Conservation (phyloP, 2,797 vertebrate genomes). For the Gambelia wislizenii region DNA sequence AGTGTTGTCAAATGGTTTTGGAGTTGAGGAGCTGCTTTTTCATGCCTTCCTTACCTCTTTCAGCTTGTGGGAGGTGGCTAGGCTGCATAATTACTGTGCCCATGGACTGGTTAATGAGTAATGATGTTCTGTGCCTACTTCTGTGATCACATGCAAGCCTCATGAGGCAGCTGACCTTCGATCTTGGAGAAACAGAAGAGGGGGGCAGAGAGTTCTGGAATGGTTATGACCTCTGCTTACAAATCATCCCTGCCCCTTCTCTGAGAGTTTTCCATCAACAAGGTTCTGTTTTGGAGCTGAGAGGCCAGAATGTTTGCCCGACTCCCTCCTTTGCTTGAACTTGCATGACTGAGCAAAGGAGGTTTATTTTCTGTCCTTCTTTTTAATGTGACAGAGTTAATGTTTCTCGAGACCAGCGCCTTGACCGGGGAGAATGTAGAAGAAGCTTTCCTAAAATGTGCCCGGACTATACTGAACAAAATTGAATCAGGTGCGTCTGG, state of each 20-base stretch:
- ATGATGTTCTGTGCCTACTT: neutral
- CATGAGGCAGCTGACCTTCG: too few species aligned
- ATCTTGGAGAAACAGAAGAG: too few species aligned
- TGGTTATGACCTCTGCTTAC: neutral
- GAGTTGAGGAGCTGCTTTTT: neutral
- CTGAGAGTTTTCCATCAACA: neutral
- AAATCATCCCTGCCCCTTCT: too few species aligned
- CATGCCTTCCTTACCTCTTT: neutral
- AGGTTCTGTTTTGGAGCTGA: too few species aligned
- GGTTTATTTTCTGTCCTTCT: neutral
- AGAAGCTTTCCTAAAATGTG: slow-evolving; percentile 93
- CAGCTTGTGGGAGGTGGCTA: neutral
- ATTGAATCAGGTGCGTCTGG: slow-evolving; percentile 90
- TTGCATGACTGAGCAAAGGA: neutral
- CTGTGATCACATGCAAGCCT: neutral
- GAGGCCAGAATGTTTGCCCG: neutral
- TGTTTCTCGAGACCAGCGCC: slow-evolving; percentile 95
- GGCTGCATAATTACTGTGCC: neutral
- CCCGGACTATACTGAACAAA: slow-evolving; percentile 94
- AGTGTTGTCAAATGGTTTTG: neutral
- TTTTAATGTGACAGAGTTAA: slow-evolving; percentile 83
- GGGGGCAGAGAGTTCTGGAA: too few species aligned
- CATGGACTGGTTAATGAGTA: too few species aligned
- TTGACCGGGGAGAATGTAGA: slow-evolving; percentile 94
- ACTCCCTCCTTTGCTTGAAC: too few species aligned